A percentile compares a stretch with the other conserved stretches of the same genome.
Conservation (phyloP, 2,888 invertebrate genomes). For the Andrena bicolor region DNA sequence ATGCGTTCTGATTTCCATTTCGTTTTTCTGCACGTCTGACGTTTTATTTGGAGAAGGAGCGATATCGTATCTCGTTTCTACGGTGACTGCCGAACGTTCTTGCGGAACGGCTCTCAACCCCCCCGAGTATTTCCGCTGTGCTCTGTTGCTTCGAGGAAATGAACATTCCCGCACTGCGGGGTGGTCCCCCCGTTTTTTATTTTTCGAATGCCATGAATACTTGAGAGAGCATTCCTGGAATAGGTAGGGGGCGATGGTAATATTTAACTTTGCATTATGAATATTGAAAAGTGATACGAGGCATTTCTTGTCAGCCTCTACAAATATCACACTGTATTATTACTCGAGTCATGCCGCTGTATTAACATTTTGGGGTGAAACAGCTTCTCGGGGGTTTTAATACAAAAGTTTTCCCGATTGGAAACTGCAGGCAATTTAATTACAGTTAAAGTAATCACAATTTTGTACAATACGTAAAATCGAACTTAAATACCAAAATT, state of each 20-base stretch:
- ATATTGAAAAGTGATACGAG: no score
- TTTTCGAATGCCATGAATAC: background rate
- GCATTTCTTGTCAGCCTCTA: no score
- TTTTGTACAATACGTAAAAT: constrained; percentile 15
- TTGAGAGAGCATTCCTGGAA: background rate
- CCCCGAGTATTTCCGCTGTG: background rate
- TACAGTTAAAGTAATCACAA: constrained; percentile 48
- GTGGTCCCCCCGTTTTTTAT: background rate
- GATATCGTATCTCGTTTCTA: background rate
- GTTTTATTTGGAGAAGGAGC: background rate
- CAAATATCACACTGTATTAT: no score
- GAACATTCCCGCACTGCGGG: background rate
- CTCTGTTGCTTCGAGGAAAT: constrained; percentile 5
- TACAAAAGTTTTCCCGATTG: constrained; percentile 52
- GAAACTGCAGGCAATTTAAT: constrained; percentile 49
- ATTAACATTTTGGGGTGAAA: background rate
- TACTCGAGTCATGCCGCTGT: no score
- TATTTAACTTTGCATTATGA: no score
- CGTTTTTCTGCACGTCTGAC: constrained; percentile 36
- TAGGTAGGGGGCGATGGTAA: no score
- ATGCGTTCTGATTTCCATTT: constrained; percentile 52
- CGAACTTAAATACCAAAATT: background rate
- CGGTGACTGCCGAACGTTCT: constrained; percentile 1
- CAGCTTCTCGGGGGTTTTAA: constrained; percentile 1
- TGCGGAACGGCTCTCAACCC: background rate